Conservation (phyloP, 2,113 vertebrate genomes). For the Opisthocomus hoazin region DNA sequence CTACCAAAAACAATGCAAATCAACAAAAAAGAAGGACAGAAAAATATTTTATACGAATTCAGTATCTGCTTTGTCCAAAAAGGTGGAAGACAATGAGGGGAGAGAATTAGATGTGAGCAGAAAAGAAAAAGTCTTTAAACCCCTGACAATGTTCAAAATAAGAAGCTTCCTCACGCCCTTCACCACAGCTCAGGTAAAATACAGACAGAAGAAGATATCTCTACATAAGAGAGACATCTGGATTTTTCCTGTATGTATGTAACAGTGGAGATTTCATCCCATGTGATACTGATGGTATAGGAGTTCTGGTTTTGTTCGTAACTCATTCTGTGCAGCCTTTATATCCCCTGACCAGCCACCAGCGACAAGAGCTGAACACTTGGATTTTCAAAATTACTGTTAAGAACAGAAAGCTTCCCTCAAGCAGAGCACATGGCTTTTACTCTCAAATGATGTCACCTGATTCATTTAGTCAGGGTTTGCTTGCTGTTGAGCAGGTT, state of each 20-base stretch:
- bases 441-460: not conserved
- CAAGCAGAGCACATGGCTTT: not conserved
- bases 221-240: not conserved
- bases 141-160: not conserved
- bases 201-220: not conserved
- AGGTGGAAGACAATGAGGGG: not conserved
- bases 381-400: not conserved
- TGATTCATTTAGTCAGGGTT: not conserved
- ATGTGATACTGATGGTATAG: not conserved
- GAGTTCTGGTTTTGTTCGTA: not conserved
- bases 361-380: not conserved
- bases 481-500: not conserved
- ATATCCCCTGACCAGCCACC: not conserved
- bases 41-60: not conserved
- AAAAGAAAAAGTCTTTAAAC: not conserved
- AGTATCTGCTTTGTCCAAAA: not conserved
- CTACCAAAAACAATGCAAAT: not conserved
- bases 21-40: not conserved
- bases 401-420: not conserved
- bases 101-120: not conserved
- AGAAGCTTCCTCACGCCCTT: not conserved
- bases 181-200: not conserved
- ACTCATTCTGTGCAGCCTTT: not conserved
- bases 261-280: not conserved
- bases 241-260: not conserved